A percentile compares a stretch with the other conserved stretches of the same genome.
These are phyloP conservation scores for Caenorhabditis japonica DNA, from an alignment of 2,888 invertebrate species.

Conservation along the genomic window DNA sequence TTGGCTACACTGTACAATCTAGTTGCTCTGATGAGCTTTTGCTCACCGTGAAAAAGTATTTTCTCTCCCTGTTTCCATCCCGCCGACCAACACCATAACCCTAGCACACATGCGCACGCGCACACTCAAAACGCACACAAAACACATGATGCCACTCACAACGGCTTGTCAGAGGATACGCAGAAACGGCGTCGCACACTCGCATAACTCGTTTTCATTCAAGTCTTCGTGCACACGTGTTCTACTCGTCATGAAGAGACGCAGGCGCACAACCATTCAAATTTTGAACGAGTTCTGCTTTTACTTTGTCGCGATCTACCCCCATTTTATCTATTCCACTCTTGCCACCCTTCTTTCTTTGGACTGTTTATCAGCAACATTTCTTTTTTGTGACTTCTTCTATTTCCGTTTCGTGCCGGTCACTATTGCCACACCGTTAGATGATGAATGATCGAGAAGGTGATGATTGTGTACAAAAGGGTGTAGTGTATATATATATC, in stretches of 20 bases:
- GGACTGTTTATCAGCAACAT: background rate
- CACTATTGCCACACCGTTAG: background rate
- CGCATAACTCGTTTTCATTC: constrained; percentile 46
- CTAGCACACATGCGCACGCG: background rate
- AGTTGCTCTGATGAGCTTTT: constrained; percentile 7
- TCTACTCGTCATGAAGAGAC: constrained; percentile 23
- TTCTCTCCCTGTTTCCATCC: background rate
- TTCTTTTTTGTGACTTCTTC: too few species aligned
- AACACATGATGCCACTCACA: constrained; percentile 13
- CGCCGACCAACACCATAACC: constrained; percentile 3
- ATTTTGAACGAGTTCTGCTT: too few species aligned
- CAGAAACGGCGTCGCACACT: constrained; percentile 27
- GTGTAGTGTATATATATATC: constrained; percentile 7
- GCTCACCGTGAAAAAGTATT: too few species aligned
- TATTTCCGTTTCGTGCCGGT: too few species aligned
- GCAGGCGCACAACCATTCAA: constrained; percentile 9
- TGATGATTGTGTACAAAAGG: background rate
- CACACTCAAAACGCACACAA: constrained; percentile 18
- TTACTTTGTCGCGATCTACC: background rate
- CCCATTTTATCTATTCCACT: background rate
- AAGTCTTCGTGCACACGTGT: too few species aligned
- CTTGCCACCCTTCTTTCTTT: background rate
- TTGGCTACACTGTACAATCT: too few species aligned
- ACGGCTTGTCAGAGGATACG: constrained; percentile 8
- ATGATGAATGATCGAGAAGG: constrained; percentile 8